A percentile compares a stretch with the other conserved stretches of the same genome.
These are phyloP conservation scores for Dolichoris vasculosae DNA, from an alignment of 1,140 invertebrate species.

Conservation along the genomic window DNA sequence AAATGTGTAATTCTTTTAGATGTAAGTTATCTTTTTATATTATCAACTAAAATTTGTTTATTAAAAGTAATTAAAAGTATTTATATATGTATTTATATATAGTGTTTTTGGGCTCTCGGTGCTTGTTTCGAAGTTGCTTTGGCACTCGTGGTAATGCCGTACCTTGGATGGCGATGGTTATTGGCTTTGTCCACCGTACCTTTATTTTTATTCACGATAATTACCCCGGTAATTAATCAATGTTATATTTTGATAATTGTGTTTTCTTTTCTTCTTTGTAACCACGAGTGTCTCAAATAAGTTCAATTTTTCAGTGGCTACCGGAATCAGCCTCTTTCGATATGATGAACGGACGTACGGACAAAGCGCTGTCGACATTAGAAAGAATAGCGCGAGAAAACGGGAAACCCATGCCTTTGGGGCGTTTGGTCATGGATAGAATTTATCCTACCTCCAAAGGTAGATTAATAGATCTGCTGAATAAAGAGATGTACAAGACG, in stretches of 20 bases:
- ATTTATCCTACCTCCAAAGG: slow-evolving; percentile 79
- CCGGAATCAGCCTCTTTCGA: slow-evolving; percentile 94
- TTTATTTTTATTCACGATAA: slow-evolving; percentile 86
- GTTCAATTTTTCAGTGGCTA: slow-evolving; percentile 81
- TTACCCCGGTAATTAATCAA: slow-evolving; percentile 81
- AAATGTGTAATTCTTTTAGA: slow-evolving; percentile 96
- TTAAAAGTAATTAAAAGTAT: background rate
- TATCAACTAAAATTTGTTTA: background rate
- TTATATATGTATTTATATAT: slow-evolving; percentile 64
- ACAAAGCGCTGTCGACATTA: slow-evolving; percentile 89
- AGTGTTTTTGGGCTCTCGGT: slow-evolving; percentile 97
- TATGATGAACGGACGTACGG: slow-evolving; percentile 87
- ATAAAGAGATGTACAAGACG: slow-evolving; percentile 86
- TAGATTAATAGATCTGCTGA: slow-evolving; percentile 84
- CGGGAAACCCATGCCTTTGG: slow-evolving; percentile 90
- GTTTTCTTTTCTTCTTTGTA: background rate
- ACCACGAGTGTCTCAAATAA: background rate
- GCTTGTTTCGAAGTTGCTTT: slow-evolving; percentile 94
- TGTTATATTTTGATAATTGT: background rate
- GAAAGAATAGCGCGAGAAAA: slow-evolving; percentile 92
- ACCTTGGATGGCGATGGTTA: slow-evolving; percentile 93
- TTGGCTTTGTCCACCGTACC: slow-evolving; percentile 91
- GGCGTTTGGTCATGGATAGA: slow-evolving; percentile 88
- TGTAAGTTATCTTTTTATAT: slow-evolving; percentile 78
- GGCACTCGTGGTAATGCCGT: slow-evolving; percentile 93